Evolutionary conservation across 2,797 vertebrate genomes (phyloP), one percentile per base, ranked within the genome.

Genomic region (Cyprinodon diabolis): DNA sequence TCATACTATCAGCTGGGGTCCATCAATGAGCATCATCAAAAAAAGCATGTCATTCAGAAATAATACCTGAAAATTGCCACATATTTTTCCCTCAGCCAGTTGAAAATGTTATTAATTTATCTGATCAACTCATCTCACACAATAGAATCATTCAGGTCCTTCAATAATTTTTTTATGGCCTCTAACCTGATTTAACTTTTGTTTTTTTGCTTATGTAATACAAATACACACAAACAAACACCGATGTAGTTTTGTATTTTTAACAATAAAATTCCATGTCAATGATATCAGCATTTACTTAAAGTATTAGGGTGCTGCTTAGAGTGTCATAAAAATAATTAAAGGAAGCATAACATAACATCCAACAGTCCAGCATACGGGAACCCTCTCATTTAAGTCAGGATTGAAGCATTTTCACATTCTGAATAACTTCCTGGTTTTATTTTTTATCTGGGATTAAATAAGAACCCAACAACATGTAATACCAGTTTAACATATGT

Each of bases 1-100:
- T 67, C 47, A 21, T 57, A 52, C 4, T n/a, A 71, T 73, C 37
- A 51, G 35, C 21, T 71, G 37, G 37, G 47, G 35, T 55, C 40
- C 62, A 65, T 3, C 0, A 45, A 19, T 48, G 14, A 30, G n/a
- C 45, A 19, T 14, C 49, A 15, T 47, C 17, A 15, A 37, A 40
- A 37, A 17, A 19, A 52, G 7, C 37, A 17, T 8, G 35, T 17
- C 19, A 40, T 40, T 21, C 2, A 62, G 17, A 11, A n/a, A 30
- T 62, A 3, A 21, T 54, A 54, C 21, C 19, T 54, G 52, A n/a
- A n/a, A 54, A 54, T 21, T 1, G 17, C 10, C 58, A 37, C 7
- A 7, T 17, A 15, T 58, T 30, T 4, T 60, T 15, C 4, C 17
- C 2, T 21, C 49, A 51, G 13, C 3, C 4, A 15, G 49, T 7